Conservation (phyloP, 2,888 invertebrate species). For the Eupithecia subumbrata region DNA sequence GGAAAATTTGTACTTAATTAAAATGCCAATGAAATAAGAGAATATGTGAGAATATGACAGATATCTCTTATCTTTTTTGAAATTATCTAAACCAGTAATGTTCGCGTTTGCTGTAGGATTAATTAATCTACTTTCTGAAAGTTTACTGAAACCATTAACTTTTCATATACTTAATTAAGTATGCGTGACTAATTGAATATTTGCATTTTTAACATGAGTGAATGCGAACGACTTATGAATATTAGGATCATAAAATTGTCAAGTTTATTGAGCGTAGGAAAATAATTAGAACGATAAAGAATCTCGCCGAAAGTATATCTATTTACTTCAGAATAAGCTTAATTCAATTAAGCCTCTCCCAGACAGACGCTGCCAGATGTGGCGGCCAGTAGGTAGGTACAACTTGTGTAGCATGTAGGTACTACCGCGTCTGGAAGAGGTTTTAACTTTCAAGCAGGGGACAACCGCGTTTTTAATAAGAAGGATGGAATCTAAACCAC, state of each 20-base stretch:
- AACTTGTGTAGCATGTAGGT: no score
- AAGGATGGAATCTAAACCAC: no score
- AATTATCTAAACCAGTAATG: neutral
- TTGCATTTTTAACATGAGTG: conserved; percentile 24
- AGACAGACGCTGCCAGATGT: neutral
- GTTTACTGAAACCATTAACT: neutral
- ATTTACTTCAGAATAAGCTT: neutral
- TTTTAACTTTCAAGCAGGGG: no score
- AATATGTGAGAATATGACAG: neutral
- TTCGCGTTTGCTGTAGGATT: neutral
- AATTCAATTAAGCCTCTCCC: neutral
- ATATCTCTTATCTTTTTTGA: neutral
- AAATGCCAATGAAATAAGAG: neutral
- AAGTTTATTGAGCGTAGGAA: conserved; percentile 11
- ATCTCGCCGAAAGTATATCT: neutral
- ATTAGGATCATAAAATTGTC: conserved; percentile 7
- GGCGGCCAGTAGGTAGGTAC: neutral
- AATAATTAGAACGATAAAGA: neutral
- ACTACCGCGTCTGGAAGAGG: no score
- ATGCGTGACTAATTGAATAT: conserved; percentile 30
- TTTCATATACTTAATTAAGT: conserved; percentile 13
- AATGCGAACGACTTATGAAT: conserved; percentile 13
- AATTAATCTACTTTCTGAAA: neutral
- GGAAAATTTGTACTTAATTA: neutral
- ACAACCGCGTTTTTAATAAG: no score